These are phyloP conservation scores for Synaphobranchus kaupii DNA, from an alignment of 2,797 vertebrate species.

Conservation along the genomic window DNA sequence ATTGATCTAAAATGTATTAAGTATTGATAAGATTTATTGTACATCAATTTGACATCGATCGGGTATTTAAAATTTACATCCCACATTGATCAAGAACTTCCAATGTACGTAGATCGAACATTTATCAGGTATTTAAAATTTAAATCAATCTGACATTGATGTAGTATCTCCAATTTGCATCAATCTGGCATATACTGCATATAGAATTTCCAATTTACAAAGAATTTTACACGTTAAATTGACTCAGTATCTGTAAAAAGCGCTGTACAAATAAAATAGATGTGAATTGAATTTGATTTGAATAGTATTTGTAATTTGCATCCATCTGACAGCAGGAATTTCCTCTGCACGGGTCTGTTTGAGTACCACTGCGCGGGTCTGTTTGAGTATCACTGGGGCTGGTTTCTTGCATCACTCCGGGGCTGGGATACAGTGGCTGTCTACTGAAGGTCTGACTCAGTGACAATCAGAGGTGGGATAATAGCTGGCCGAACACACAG, in stretches of 20 bases:
- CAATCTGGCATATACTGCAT: neutral
- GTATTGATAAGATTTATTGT: neutral
- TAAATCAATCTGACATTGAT: conserved; percentile 21
- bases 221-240: neutral
- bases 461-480: neutral
- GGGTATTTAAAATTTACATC: neutral
- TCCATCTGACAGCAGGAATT: neutral
- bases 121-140: conserved; percentile 13
- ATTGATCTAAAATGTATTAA: neutral
- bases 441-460: neutral
- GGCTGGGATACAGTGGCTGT: neutral
- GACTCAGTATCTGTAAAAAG: neutral
- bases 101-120: neutral
- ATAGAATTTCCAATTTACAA: neutral
- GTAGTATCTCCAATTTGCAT: conserved; percentile 1
- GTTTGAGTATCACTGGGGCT: neutral
- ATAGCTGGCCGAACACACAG: conserved; percentile 9
- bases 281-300: neutral
- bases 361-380: neutral
- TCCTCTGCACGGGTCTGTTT: neutral
- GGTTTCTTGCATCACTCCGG: neutral
- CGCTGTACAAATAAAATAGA: neutral
- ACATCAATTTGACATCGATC: neutral
- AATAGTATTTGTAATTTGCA: conserved; percentile 20
- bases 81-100: neutral